Evolutionary conservation across 2,888 invertebrate species (phyloP), one percentile per base, ranked within the genome.

Genomic region (Drosophila flavopinicola): DNA sequence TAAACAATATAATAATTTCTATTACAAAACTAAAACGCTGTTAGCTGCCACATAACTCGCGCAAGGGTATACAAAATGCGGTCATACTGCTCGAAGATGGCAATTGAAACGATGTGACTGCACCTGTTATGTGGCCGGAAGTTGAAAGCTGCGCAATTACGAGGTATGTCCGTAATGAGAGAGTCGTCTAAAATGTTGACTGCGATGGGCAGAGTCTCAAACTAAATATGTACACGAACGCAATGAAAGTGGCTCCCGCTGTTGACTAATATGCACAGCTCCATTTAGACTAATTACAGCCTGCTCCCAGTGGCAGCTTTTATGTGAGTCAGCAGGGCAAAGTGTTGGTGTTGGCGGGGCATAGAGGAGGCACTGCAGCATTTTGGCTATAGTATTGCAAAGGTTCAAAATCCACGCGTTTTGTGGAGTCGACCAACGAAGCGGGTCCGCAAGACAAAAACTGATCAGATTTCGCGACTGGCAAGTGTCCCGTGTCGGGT

Each of bases 101-200:
- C 7, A 48, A 24, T 49, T 38, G n/a, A 49, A 70, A 30, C 47
- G 38, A 53, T 35, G 69, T 45, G 27, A 24, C 66, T 71, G 72
- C 67, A 64, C 72, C 79, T 78, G 72, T 71, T 78, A 75, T 78
- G 68, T 67, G 77, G 78, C 75, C 77, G 77, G 77, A 78, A 82
- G 78, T 78, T 48, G 56, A 68, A 59, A 78, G 71, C 79, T 72
- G 32, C 13, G 35, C 75, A 65, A 67, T 72, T 73, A 63, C 68
- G 45, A 71, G 70, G 33, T 63, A 82, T 53, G 59, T 59, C 27
- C 44, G 75, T 59, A 78, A 75, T 72, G 51, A 61, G 75, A 70
- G 68, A 64, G 63, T 52, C 39, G 51, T 44, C 37, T 54, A 32
- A 47, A 58, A 37, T 64, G 66, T 41, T 51, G 52, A 23, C 13